A percentile compares a stretch with the other conserved stretches of the same genome.
These are phyloP conservation scores for Sparidentex hasta DNA, from an alignment of 2,797 vertebrate species.

Conservation along the genomic window DNA sequence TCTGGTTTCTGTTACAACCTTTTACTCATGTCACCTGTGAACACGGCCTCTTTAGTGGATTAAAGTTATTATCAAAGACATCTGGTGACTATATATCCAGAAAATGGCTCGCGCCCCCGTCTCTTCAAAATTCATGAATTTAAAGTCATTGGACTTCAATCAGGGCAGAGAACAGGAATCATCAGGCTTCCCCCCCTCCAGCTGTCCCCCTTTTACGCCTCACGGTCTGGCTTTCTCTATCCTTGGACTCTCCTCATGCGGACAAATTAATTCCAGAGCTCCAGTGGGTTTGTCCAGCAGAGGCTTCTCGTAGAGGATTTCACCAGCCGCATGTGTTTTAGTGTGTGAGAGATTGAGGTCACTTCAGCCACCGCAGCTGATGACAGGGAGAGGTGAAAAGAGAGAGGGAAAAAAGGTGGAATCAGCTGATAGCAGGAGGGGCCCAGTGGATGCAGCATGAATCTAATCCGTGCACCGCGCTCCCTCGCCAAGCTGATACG, in stretches of 20 bases:
- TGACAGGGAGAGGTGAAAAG: not conserved
- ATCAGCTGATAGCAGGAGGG: not conserved
- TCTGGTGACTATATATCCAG: not conserved
- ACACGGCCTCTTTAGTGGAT: not conserved
- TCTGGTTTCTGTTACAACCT: not conserved
- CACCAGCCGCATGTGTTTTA: slow-evolving; percentile 7
- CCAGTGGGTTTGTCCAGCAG: slow-evolving; percentile 21
- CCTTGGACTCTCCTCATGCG: slow-evolving; percentile 24
- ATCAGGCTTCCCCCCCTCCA: slow-evolving; percentile 13
- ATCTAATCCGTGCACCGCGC: slow-evolving; percentile 42
- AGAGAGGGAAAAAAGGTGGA: not conserved
- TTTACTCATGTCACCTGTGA: not conserved
- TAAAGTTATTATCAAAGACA: not conserved
- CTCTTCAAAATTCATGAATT: not conserved
- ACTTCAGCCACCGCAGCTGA: slow-evolving; percentile 7
- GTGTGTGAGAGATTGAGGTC: slow-evolving; percentile 20
- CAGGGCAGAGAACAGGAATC: not conserved
- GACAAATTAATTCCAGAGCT: slow-evolving; percentile 36
- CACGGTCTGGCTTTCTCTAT: slow-evolving; percentile 4
- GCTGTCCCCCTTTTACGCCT: slow-evolving; percentile 12
- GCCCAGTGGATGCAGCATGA: slow-evolving; percentile 17
- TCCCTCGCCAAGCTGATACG: slow-evolving; percentile 28
- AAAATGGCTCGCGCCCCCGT: not conserved
- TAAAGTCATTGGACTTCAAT: slow-evolving; percentile 7
- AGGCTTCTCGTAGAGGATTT: slow-evolving; percentile 15